Evolutionary conservation across 2,113 vertebrate genomes (phyloP).

Genomic region (Polypterus senegalus): DNA sequence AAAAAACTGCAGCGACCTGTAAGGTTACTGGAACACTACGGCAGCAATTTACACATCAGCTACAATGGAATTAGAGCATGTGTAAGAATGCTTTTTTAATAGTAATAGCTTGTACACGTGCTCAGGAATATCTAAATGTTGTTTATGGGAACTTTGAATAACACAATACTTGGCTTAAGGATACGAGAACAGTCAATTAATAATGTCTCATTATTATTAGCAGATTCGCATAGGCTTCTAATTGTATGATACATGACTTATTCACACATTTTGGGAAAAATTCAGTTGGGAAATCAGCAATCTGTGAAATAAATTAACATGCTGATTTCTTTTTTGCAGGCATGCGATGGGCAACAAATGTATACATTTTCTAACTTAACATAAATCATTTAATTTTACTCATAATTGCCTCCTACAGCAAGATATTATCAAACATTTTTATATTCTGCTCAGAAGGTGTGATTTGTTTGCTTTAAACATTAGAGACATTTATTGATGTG

Average conservation of each 20-base stretch:
- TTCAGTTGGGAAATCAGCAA: not conserved
- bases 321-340: not conserved
- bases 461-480: not conserved
- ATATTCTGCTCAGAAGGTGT: not conserved
- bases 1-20: not conserved
- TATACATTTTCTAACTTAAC: not conserved
- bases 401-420: not conserved
- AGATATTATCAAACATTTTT: constrained; percentile 1
- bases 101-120: not conserved
- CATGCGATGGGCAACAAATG: not conserved
- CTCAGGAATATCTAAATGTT: not conserved
- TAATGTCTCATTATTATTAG: not conserved
- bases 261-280: not conserved
- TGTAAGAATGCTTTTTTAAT: not conserved
- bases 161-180: not conserved
- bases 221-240: not conserved
- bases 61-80: not conserved
- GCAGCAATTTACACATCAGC: not conserved
- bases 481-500: not conserved
- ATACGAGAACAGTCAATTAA: not conserved
- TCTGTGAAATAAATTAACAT: not conserved
- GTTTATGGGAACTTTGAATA: not conserved
- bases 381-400: not conserved
- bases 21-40: not conserved
- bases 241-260: not conserved